A percentile compares a stretch with the other conserved stretches of the same genome.
These are phyloP conservation scores for Himalopsyche japonica DNA, from an alignment of 2,888 invertebrate species.

Conservation along the genomic window DNA sequence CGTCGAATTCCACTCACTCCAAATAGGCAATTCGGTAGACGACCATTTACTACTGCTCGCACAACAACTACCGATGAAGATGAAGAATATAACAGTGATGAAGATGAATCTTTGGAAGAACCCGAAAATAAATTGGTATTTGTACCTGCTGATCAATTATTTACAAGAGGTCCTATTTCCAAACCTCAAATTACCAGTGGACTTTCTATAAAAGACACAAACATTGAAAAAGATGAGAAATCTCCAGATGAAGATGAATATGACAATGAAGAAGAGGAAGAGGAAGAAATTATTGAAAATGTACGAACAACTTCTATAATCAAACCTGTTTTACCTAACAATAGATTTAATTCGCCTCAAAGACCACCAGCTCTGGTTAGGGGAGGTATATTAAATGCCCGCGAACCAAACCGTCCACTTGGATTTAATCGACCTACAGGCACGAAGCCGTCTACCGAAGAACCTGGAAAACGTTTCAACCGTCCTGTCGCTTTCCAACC, in stretches of 20 bases:
- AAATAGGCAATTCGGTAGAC: constrained; percentile 49
- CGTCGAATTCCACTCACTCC: constrained; percentile 50
- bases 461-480: constrained; percentile 45
- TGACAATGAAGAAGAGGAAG: constrained; percentile 37
- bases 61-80: constrained; percentile 47
- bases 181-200: constrained; percentile 43
- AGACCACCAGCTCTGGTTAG: constrained; percentile 12
- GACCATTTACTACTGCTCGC: constrained; percentile 52
- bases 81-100: constrained; percentile 50
- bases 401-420: constrained; percentile 33
- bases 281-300: constrained; percentile 12
- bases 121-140: constrained; percentile 52
- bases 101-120: constrained; percentile 46
- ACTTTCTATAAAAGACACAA: constrained; percentile 40
- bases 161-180: constrained; percentile 50
- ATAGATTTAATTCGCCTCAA: constrained; percentile 25
- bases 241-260: constrained; percentile 43
- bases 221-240: constrained; percentile 46
- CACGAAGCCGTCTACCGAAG: constrained; percentile 43
- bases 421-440: constrained; percentile 35
- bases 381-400: neutral
- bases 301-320: constrained; percentile 23
- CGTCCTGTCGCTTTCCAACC: constrained; percentile 42
- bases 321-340: constrained; percentile 10
- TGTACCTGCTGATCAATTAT: constrained; percentile 54